Percentiles rank a stretch among this genome's conserved stretches.
Evolutionary conservation across 2,888 invertebrate genomes (phyloP).

Genomic region (Caenorhabditis plicata): DNA sequence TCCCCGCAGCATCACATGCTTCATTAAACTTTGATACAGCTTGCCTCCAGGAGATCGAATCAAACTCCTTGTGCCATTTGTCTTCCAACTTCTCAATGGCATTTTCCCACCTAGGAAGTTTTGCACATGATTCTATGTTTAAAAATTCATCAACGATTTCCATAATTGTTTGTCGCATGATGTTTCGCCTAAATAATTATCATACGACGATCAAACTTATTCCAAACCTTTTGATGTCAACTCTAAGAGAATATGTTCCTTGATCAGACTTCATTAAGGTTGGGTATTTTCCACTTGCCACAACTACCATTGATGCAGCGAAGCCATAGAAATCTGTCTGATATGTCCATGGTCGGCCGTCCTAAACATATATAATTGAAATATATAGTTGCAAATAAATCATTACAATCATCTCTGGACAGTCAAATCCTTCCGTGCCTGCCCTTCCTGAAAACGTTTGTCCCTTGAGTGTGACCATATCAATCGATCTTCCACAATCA

Average conservation of each 20-base stretch:
- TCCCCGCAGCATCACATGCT: conserved; percentile 23
- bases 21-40: conserved; percentile 23
- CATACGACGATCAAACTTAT: too few relatives aligned
- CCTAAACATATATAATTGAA: too few relatives aligned
- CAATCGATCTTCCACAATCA: conserved; percentile 91
- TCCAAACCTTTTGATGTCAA: conserved; percentile 59
- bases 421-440: conserved; percentile 71
- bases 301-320: conserved; percentile 82
- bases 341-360: conserved; percentile 80
- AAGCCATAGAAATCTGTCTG: conserved; percentile 86
- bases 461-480: conserved; percentile 74
- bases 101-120: conserved; percentile 75
- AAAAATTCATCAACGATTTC: conserved; percentile 79
- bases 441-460: conserved; percentile 71
- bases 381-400: too few relatives aligned
- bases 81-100: conserved; percentile 1
- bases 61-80: conserved; percentile 14
- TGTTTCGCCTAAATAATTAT: conserved; percentile 66
- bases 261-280: conserved; percentile 66
- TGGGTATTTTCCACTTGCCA: conserved; percentile 85
- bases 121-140: conserved; percentile 79
- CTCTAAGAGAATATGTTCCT: conserved; percentile 45
- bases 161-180: conserved; percentile 73
- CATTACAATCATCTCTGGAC: conserved; percentile 82
- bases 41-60: conserved; percentile 10